phyloP scores from a whole-genome alignment of 2,797 vertebrate species.

The Lophotriccus pileatus region DNA sequence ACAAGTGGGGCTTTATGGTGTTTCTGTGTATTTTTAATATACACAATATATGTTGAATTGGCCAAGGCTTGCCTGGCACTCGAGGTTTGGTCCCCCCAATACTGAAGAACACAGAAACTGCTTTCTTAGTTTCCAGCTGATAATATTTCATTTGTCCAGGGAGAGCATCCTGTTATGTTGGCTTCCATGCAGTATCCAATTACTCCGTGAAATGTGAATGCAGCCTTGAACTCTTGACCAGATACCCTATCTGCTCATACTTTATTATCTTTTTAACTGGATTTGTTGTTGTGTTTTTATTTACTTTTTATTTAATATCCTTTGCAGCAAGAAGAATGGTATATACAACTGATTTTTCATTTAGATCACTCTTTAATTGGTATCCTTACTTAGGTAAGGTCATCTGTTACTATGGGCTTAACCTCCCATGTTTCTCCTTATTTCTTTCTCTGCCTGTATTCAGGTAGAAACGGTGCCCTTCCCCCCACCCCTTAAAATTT shows the following conservation, averaged over 20 bases:
- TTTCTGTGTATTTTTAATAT: neutral
- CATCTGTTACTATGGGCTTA: neutral
- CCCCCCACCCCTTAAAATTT: too few species aligned
- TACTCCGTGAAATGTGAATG: neutral
- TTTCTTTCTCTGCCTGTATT: neutral
- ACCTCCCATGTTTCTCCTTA: neutral
- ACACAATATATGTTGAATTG: neutral
- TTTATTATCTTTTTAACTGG: neutral
- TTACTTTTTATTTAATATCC: neutral
- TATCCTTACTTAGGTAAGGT: neutral
- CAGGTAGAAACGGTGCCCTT: neutral
- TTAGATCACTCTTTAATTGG: neutral
- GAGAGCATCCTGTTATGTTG: neutral
- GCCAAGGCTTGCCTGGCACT: neutral
- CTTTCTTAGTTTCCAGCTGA: neutral
- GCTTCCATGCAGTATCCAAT: neutral
- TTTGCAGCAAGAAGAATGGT: neutral
- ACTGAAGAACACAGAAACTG: neutral
- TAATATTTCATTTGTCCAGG: neutral
- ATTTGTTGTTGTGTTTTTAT: neutral
- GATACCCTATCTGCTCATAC: neutral
- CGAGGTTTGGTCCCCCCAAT: neutral
- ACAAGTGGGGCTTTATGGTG: neutral
- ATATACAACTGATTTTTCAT: neutral
- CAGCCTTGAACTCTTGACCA: neutral